phyloP scores from a whole-genome alignment of 2,113 vertebrate genomes.

The Dendrocopos noguchii region DNA sequence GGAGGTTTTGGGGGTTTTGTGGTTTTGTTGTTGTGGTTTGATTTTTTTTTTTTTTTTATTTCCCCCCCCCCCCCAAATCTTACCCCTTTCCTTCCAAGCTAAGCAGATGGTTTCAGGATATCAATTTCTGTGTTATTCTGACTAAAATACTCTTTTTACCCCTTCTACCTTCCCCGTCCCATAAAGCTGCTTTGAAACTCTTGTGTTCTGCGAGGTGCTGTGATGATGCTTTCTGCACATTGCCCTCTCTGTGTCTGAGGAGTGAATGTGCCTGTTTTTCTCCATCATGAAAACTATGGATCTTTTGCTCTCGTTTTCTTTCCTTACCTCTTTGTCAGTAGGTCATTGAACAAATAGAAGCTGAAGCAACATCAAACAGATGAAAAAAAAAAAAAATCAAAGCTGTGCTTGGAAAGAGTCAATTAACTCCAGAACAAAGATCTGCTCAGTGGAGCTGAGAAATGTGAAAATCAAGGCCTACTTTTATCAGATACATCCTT shows the following conservation, averaged over 20 bases:
- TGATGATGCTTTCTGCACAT: neutral
- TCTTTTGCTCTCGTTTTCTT: neutral
- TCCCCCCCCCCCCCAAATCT: rapidly evolving
- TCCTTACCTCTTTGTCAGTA: neutral
- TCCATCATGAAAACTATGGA: neutral
- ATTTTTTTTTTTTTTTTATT: neutral
- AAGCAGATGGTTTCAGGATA: neutral
- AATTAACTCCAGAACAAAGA: conserved; percentile 1
- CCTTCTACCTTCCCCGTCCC: neutral
- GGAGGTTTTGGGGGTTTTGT: neutral
- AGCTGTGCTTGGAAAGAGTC: neutral
- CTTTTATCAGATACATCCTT: neutral
- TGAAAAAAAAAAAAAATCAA: neutral
- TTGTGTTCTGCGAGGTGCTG: neutral
- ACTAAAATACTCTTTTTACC: neutral
- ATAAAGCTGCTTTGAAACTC: neutral
- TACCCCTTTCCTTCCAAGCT: neutral
- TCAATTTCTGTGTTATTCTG: neutral
- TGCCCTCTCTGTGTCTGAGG: neutral
- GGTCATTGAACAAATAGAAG: neutral
- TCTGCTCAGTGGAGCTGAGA: neutral
- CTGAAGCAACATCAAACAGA: neutral
- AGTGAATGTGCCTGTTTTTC: neutral
- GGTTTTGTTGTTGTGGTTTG: neutral
- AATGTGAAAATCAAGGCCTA: neutral